phyloP scores from a whole-genome alignment of 2,797 vertebrate species.

The Astyanax mexicanus region DNA sequence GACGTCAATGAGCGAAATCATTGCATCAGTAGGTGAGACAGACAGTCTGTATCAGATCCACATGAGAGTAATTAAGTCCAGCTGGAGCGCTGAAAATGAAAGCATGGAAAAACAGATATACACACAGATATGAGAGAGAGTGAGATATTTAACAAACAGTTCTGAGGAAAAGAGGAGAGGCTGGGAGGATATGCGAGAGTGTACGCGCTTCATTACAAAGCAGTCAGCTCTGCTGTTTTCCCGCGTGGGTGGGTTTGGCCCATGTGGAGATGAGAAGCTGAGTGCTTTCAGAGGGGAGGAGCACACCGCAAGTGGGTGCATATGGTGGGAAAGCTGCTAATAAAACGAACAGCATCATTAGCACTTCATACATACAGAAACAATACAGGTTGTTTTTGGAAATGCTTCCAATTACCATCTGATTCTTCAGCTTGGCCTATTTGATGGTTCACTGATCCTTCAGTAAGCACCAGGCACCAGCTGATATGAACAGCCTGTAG shows the following conservation, averaged over 20 bases:
- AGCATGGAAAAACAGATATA: conserved; percentile 20
- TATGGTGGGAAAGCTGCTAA: background rate
- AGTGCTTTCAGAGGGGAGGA: conserved; percentile 78
- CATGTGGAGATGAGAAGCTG: conserved; percentile 74
- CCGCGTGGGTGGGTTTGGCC: conserved; percentile 65
- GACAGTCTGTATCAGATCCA: background rate
- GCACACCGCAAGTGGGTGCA: conserved; percentile 32
- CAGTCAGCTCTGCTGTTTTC: conserved; percentile 60
- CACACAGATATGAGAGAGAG: conserved; percentile 4
- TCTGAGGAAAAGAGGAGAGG: conserved; percentile 24
- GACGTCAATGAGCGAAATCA: conserved; percentile 22
- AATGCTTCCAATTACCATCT: background rate
- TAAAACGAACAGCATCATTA: background rate
- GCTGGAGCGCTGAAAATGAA: background rate
- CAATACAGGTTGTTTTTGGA: background rate
- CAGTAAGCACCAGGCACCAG: background rate
- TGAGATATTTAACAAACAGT: conserved; percentile 21
- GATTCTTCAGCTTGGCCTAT: background rate
- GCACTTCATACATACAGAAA: background rate
- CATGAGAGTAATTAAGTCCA: background rate
- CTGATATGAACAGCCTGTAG: too few species aligned
- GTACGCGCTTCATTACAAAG: conserved; percentile 67
- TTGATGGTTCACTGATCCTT: background rate
- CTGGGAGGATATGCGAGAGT: conserved; percentile 49
- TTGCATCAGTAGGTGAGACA: conserved; percentile 27